A percentile compares a stretch with the other conserved stretches of the same genome.
Evolutionary conservation across 1,140 invertebrate species (phyloP).

Genomic region (Bombus superbus): DNA sequence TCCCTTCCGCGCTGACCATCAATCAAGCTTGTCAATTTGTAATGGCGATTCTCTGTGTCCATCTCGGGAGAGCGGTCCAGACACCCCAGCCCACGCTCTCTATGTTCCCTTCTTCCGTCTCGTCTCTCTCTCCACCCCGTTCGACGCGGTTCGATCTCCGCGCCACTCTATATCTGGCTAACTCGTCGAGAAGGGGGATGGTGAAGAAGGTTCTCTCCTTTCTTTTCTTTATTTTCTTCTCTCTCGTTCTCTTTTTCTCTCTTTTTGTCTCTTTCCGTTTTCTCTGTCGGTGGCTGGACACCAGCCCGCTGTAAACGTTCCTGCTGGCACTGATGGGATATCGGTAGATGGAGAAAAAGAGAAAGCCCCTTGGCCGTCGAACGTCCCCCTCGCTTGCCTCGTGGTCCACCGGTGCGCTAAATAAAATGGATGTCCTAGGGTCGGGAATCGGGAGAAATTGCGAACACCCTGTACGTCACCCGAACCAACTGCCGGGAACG

Average conservation of each 20-base stretch:
- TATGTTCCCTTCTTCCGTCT: slow-evolving; percentile 59
- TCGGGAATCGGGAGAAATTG: slow-evolving; percentile 81
- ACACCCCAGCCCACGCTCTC: slow-evolving; percentile 55
- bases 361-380: slow-evolving; percentile 40
- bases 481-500: not conserved
- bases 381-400: slow-evolving; percentile 29
- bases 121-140: slow-evolving; percentile 43
- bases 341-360: slow-evolving; percentile 64
- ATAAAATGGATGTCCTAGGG: slow-evolving; percentile 81
- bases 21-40: slow-evolving; percentile 85
- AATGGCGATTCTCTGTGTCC: slow-evolving; percentile 84
- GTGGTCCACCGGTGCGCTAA: slow-evolving; percentile 73
- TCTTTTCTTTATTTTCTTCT: not conserved
- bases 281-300: slow-evolving; percentile 56
- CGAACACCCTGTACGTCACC: slow-evolving; percentile 48
- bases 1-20: slow-evolving; percentile 80
- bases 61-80: slow-evolving; percentile 74
- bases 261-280: not conserved
- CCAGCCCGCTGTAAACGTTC: slow-evolving; percentile 62
- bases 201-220: slow-evolving; percentile 27
- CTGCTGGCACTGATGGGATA: slow-evolving; percentile 66
- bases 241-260: not conserved
- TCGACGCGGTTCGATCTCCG: slow-evolving; percentile 53
- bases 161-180: slow-evolving; percentile 51
- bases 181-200: slow-evolving; percentile 43